Evolutionary conservation across 2,113 vertebrate genomes (phyloP).

Genomic region (Variabilichromis moorii): DNA sequence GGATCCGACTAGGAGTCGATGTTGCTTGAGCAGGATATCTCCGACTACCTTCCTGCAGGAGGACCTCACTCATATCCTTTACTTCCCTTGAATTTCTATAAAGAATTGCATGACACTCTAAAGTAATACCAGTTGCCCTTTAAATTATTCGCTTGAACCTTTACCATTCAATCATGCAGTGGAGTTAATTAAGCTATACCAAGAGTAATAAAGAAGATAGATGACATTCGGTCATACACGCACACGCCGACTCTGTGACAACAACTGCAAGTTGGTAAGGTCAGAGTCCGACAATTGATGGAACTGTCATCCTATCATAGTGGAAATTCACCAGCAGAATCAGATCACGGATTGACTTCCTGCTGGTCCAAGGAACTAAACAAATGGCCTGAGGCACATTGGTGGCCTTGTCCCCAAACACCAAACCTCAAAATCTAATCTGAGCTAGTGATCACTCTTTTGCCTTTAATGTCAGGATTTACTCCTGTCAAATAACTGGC

Average conservation of each 20-base stretch:
- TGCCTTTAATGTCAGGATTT: constrained; percentile 49
- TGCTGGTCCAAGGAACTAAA: not conserved
- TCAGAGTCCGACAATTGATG: constrained; percentile 66
- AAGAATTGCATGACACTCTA: constrained; percentile 39
- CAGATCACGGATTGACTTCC: constrained; percentile 37
- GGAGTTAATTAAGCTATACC: constrained; percentile 68
- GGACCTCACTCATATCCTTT: not conserved
- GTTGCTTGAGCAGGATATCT: not conserved
- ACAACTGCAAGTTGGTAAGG: constrained; percentile 62
- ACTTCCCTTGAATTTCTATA: constrained; percentile 11
- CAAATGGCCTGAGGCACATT: constrained; percentile 32
- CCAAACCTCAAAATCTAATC: constrained; percentile 36
- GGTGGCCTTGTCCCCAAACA: constrained; percentile 25
- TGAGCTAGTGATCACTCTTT: constrained; percentile 52
- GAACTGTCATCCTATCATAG: constrained; percentile 53
- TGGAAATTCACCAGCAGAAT: constrained; percentile 47
- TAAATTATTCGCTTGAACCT: constrained; percentile 64
- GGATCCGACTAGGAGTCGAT: not conserved
- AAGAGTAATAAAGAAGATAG: constrained; percentile 70
- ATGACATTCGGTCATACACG: constrained; percentile 48
- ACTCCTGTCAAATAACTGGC: constrained; percentile 37
- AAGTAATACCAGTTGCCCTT: constrained; percentile 57
- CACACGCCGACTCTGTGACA: constrained; percentile 32
- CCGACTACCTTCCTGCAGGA: not conserved
- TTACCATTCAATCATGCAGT: constrained; percentile 47